These are phyloP conservation scores for Lophotis ruficrista DNA, from an alignment of 2,113 vertebrate species.

Conservation along the genomic window DNA sequence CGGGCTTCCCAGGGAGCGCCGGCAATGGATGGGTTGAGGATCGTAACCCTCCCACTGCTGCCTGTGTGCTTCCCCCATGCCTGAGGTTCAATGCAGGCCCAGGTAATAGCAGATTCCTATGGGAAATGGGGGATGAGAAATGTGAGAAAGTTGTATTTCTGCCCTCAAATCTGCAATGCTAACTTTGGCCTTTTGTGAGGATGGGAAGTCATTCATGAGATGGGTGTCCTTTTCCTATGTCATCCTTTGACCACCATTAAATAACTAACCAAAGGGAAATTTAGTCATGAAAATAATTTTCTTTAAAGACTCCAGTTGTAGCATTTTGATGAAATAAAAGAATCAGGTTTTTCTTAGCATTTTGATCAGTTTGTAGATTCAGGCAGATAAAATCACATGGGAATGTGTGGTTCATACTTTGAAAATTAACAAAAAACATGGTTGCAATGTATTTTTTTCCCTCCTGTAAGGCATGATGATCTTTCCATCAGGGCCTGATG, in stretches of 20 bases:
- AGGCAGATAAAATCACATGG: background rate
- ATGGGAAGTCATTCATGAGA: background rate
- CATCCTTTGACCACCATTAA: fast-evolving
- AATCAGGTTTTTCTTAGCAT: background rate
- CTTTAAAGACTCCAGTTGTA: background rate
- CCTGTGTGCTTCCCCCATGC: fast-evolving
- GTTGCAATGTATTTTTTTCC: background rate
- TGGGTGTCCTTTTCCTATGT: background rate
- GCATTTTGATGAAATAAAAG: background rate
- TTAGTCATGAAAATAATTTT: background rate
- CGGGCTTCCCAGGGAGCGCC: fast-evolving
- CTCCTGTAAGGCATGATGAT: background rate
- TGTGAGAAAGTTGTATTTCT: background rate
- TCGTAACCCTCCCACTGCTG: fast-evolving
- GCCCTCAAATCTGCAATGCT: background rate
- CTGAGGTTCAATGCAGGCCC: background rate
- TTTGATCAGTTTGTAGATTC: background rate
- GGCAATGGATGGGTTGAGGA: background rate
- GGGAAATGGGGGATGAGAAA: background rate
- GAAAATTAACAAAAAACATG: background rate
- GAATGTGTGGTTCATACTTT: background rate
- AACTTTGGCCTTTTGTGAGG: background rate
- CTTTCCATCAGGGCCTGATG: background rate
- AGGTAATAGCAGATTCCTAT: background rate
- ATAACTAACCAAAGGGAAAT: background rate